Conservation (phyloP, 2,888 invertebrate species). For the Napeogenes sylphis region DNA sequence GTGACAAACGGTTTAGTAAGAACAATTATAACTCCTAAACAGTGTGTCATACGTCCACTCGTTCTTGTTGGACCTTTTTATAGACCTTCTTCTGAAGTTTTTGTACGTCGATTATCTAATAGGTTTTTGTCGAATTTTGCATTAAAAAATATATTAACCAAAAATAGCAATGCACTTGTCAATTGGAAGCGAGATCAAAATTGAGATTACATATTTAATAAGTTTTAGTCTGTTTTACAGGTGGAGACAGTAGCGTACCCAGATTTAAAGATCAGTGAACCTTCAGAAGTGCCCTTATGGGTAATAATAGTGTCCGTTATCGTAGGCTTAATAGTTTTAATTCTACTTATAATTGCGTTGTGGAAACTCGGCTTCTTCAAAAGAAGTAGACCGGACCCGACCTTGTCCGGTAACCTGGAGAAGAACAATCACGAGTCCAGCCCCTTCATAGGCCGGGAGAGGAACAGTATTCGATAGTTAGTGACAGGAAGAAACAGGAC, state of each 20-base stretch:
- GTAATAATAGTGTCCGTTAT: conserved; percentile 90
- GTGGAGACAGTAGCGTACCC: conserved; percentile 91
- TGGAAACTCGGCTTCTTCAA: conserved; percentile 96
- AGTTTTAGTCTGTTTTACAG: conserved; percentile 60
- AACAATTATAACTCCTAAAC: too few relatives aligned
- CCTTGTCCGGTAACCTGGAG: conserved; percentile 87
- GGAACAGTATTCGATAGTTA: conserved; percentile 71
- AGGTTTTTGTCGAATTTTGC: too few relatives aligned
- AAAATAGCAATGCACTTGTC: too few relatives aligned
- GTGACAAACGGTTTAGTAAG: too few relatives aligned
- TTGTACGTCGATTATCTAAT: too few relatives aligned
- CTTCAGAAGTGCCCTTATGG: conserved; percentile 89
- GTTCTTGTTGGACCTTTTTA: too few relatives aligned
- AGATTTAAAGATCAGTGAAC: conserved; percentile 85
- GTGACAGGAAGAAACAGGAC: conserved; percentile 29
- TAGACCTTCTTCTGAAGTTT: too few relatives aligned
- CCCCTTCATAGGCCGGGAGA: conserved; percentile 76
- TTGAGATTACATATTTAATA: not conserved
- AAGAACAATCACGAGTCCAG: conserved; percentile 84
- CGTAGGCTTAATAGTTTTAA: conserved; percentile 88
- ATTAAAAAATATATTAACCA: too few relatives aligned
- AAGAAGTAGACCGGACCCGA: conserved; percentile 88
- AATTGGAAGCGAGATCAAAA: too few relatives aligned
- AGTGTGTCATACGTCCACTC: too few relatives aligned
- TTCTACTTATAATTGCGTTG: conserved; percentile 86